phyloP scores from a whole-genome alignment of 92 coral and sea anemone genomes.

The Scolanthus callimorphus region DNA sequence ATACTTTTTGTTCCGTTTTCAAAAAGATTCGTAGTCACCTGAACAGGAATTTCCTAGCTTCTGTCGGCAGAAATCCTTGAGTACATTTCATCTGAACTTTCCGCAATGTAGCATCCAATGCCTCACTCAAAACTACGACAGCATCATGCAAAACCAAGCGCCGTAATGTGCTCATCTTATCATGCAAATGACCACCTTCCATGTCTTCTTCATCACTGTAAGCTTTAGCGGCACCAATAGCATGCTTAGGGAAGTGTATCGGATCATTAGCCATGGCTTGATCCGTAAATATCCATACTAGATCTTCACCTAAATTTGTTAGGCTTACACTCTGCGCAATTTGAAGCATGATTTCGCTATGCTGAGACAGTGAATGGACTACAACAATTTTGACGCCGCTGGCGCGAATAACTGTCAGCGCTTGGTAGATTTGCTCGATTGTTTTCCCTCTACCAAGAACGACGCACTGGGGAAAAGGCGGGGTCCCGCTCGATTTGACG shows the following conservation, averaged over 20 bases:
- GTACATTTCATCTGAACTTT: neutral
- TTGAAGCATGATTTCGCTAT: conserved; percentile 32
- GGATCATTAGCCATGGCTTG: conserved; percentile 40
- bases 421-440: conserved; percentile 34
- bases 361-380: conserved; percentile 41
- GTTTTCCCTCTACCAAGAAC: conserved; percentile 5
- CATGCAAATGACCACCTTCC: neutral
- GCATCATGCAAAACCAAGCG: conserved; percentile 6
- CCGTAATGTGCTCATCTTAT: neutral
- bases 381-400: conserved; percentile 49
- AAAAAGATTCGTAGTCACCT: too few relatives aligned
- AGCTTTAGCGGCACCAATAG: conserved; percentile 49
- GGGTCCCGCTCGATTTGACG: conserved; percentile 3
- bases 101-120: conserved; percentile 6
- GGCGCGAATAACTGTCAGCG: conserved; percentile 61
- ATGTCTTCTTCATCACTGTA: conserved; percentile 2
- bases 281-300: conserved; percentile 68
- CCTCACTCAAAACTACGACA: conserved; percentile 23
- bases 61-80: neutral
- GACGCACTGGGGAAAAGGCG: conserved; percentile 45
- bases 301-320: conserved; percentile 25
- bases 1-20: too few relatives aligned
- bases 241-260: conserved; percentile 33
- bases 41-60: conserved; percentile 11
- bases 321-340: conserved; percentile 44